Evolutionary conservation across 1,140 invertebrate genomes (phyloP).

Genomic region (Nasonia vitripennis): DNA sequence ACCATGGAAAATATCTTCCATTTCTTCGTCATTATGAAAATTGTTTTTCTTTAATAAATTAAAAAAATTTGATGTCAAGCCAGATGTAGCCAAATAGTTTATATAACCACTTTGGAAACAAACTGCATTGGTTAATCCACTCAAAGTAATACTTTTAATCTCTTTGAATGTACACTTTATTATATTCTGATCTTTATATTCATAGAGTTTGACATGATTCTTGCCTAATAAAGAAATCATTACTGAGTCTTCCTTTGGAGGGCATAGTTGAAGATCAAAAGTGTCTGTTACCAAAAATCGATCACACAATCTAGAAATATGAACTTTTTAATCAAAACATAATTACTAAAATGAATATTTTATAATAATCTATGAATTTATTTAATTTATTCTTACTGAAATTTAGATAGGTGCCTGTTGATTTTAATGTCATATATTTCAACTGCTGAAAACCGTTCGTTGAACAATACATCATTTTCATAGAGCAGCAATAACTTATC

Average conservation of each 20-base stretch:
- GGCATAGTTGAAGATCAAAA: conserved; percentile 56
- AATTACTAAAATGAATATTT: conserved; percentile 16
- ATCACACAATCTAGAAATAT: conserved; percentile 54
- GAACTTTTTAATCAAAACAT: background rate
- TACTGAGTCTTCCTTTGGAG: conserved; percentile 19
- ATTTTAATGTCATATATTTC: conserved; percentile 58
- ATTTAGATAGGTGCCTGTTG: background rate
- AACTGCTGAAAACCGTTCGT: conserved; percentile 43
- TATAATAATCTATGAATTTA: background rate
- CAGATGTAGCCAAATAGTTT: conserved; percentile 61
- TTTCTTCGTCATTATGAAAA: conserved; percentile 54
- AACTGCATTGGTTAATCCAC: conserved; percentile 57
- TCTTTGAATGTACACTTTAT: conserved; percentile 45
- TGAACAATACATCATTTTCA: conserved; percentile 36
- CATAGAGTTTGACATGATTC: conserved; percentile 58
- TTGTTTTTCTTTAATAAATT: conserved; percentile 54
- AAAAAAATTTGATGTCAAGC: conserved; percentile 56
- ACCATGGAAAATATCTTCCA: conserved; percentile 52
- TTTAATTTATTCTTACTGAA: background rate
- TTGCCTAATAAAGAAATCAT: conserved; percentile 54
- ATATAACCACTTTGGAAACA: conserved; percentile 65
- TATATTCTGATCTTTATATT: conserved; percentile 54
- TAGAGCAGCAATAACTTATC: conserved; percentile 57
- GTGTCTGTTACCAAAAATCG: conserved; percentile 49
- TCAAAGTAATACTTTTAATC: conserved; percentile 54